Percentiles rank a stretch among this genome's conserved stretches.
Conservation (phyloP, 2,797 vertebrate genomes). For the Nyctibius grandis region DNA sequence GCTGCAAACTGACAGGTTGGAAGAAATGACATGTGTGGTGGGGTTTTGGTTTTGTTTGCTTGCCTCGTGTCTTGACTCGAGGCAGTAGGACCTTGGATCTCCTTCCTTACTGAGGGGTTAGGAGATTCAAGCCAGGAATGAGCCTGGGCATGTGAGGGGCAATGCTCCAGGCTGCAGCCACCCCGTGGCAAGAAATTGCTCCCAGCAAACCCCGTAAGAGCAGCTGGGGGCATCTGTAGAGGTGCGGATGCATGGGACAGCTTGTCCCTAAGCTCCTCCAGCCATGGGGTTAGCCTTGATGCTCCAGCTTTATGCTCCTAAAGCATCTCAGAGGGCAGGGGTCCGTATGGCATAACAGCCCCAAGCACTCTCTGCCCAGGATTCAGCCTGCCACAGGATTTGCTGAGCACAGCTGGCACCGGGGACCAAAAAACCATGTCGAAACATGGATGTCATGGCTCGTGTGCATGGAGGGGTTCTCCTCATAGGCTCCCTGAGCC, state of each 20-base stretch:
- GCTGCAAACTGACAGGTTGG: background rate
- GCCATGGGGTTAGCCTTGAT: background rate
- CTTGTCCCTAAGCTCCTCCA: background rate
- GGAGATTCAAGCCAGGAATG: background rate
- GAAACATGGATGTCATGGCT: background rate
- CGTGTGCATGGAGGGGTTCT: rapidly evolving
- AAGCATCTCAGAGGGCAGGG: background rate
- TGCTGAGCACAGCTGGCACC: background rate
- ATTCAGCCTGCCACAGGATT: background rate
- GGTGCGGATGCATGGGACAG: rapidly evolving
- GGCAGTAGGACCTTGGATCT: background rate
- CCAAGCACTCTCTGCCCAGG: background rate
- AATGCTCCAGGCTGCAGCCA: background rate
- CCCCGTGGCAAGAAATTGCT: background rate
- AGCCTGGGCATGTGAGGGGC: background rate
- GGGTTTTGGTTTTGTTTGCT: background rate
- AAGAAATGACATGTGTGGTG: background rate
- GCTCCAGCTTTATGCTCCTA: background rate
- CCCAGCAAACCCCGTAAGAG: background rate
- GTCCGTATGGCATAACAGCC: rapidly evolving
- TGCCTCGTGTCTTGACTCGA: background rate
- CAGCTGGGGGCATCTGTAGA: background rate
- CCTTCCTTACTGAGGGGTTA: background rate
- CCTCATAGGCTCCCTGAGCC: background rate
- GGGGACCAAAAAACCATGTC: background rate